Conservation (phyloP, 2,797 vertebrate species). For the Tinamus major region DNA sequence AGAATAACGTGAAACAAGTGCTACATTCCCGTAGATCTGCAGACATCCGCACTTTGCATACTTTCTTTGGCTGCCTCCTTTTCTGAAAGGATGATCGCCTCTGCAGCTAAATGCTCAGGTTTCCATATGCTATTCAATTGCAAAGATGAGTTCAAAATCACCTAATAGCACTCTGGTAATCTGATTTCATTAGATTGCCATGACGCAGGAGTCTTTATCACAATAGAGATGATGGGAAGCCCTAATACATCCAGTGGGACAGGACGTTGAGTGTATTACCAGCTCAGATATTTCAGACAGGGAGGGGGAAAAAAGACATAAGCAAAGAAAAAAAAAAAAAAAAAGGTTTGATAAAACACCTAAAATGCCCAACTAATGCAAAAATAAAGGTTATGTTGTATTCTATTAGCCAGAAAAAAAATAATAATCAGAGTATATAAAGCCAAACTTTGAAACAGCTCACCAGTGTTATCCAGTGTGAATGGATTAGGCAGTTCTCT, state of each 20-base stretch:
- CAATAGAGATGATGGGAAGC: neutral
- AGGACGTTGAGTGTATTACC: neutral
- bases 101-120: neutral
- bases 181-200: neutral
- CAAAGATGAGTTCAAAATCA: conserved; percentile 2
- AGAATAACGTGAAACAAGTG: conserved; percentile 43
- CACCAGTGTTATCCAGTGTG: neutral
- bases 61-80: neutral
- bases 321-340: neutral
- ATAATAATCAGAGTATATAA: neutral
- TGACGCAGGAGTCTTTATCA: neutral
- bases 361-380: neutral
- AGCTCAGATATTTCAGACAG: neutral
- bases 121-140: neutral
- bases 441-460: neutral
- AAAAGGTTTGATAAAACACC: neutral
- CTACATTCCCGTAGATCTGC: neutral
- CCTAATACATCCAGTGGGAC: neutral
- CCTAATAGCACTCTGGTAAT: neutral
- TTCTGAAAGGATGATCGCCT: neutral
- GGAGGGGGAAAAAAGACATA: neutral
- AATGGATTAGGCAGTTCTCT: neutral
- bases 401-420: neutral
- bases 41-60: conserved; percentile 8
- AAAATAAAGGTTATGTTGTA: neutral